phyloP scores from a whole-genome alignment of 1,140 invertebrate species.

The Eciton burchellii region DNA sequence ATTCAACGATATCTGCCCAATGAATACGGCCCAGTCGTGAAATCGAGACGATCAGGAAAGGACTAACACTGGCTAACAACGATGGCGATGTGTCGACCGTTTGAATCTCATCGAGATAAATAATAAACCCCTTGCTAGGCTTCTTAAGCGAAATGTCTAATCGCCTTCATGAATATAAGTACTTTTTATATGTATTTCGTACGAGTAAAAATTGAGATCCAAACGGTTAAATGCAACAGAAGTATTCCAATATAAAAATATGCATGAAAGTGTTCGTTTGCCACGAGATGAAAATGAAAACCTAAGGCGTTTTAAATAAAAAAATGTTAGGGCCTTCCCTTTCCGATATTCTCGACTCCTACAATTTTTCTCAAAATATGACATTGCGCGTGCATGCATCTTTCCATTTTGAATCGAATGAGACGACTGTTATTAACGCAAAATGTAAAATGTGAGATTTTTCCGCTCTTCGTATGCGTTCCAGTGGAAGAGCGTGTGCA shows the following conservation, averaged over 20 bases:
- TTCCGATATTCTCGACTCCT: constrained; percentile 10
- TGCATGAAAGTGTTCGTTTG: not conserved
- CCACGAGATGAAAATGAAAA: not conserved
- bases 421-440: not conserved
- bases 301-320: not conserved
- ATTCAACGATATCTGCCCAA: constrained; percentile 61
- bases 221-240: constrained; percentile 1
- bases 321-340: not conserved
- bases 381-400: not conserved
- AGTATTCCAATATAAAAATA: too few species aligned
- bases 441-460: not conserved
- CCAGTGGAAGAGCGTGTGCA: not conserved
- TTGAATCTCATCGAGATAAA: constrained; percentile 37
- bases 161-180: constrained; percentile 23
- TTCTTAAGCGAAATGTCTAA: constrained; percentile 29
- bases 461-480: not conserved
- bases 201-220: not conserved
- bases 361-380: constrained; percentile 60
- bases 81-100: constrained; percentile 2
- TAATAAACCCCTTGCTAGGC: constrained; percentile 16
- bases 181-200: constrained; percentile 46
- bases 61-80: not conserved
- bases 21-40: constrained; percentile 70
- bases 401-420: not conserved
- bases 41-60: constrained; percentile 21